Base-by-base conservation (phyloP, 2,888 invertebrate species). In the Melolontha melolontha region DNA sequence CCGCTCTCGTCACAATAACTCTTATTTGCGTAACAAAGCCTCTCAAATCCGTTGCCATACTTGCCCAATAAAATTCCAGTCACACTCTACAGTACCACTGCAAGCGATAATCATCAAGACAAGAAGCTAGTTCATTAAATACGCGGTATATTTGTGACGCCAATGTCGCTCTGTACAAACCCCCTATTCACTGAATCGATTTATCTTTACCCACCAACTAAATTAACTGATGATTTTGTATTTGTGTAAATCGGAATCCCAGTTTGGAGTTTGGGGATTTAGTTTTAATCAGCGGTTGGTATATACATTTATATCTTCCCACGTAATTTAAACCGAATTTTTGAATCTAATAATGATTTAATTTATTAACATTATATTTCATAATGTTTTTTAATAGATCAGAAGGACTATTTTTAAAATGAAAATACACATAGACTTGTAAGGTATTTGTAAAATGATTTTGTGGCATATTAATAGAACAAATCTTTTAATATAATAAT, bases 21-120 rank as follows among this genome's bases (percentile, higher is more conserved):
- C 39, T 44, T 39, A 62, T 62, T 62, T 62, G 59, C 59, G 59
- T 62, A 62, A 62, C 59, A 62, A 62, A 47, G 59, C 59, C 44
- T 47, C 59, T 47, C 47, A 47, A 34, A 62, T 62, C 59, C 47
- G 29, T 62, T 42, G 44, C 59, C 27, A 62, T 49, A 62, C 34
- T 47, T 62, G 44, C 1, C 59, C 47, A 62, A 62, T 62, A 62
- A 62, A 62, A 62, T 62, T 62, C 59, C 34, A 62, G 59, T 62
- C 59, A 62, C 59, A 62, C 34, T 62, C 47, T 11, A 47, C 47
- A 2, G 6, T 34, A 47, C 47, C 47, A 49, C 14, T 62, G 59
- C 59, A 62, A 62, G 49, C 59, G 59, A 62, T 62, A 62, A 62
- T 62, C 22, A 22, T 22, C 59, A 62, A 62, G 59, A 39, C 47